Evolutionary conservation across 1,140 invertebrate genomes (phyloP).

Genomic region (Lordiphosa stackelbergi): DNA sequence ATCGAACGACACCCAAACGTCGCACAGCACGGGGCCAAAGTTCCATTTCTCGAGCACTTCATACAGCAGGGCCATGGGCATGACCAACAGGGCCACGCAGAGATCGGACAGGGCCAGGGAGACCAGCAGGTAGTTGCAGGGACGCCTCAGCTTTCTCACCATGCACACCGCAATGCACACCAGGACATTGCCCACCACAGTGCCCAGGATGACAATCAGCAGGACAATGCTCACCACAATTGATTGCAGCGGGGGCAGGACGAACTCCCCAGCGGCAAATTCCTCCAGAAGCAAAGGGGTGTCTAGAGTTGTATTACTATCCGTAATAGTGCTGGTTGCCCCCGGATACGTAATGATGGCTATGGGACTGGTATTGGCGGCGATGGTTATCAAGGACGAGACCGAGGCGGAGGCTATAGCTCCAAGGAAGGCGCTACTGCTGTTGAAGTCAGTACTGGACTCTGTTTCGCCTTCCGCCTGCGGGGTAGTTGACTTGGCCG

Average conservation of each 20-base stretch:
- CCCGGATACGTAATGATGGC: slow-evolving; percentile 43
- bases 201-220: slow-evolving; percentile 86
- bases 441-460: slow-evolving; percentile 43
- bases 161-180: slow-evolving; percentile 93
- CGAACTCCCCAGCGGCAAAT: slow-evolving; percentile 54
- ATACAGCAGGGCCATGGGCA: slow-evolving; percentile 90
- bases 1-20: slow-evolving; percentile 91
- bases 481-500: slow-evolving; percentile 21
- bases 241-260: slow-evolving; percentile 79
- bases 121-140: slow-evolving; percentile 92
- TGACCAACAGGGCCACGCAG: slow-evolving; percentile 89
- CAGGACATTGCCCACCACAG: slow-evolving; percentile 91
- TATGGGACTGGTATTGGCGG: slow-evolving; percentile 55
- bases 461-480: slow-evolving; percentile 32
- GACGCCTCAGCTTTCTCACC: slow-evolving; percentile 89
- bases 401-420: slow-evolving; percentile 45
- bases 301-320: slow-evolving; percentile 50
- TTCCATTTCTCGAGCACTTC: slow-evolving; percentile 90
- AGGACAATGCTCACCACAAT: slow-evolving; percentile 85
- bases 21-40: slow-evolving; percentile 89
- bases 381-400: slow-evolving; percentile 4
- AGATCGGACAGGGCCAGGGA: slow-evolving; percentile 92
- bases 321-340: slow-evolving; percentile 41
- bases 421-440: slow-evolving; percentile 59
- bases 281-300: slow-evolving; percentile 46